phyloP scores from a whole-genome alignment of 1,140 invertebrate species.

The Drosophila dunni region DNA sequence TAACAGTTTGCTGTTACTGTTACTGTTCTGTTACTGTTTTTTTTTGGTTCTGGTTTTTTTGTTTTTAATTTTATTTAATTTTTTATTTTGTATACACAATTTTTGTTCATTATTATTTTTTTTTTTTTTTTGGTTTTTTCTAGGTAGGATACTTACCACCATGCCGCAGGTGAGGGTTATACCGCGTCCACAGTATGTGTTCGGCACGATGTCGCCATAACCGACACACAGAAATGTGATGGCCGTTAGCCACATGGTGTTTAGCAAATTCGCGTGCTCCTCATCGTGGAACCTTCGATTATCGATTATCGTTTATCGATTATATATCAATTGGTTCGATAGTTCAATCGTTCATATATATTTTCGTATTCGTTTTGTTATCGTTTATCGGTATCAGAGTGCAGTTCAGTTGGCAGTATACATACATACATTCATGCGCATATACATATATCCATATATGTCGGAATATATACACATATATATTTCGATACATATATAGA shows the following conservation, averaged over 20 bases:
- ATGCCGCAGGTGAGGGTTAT: conserved; percentile 96
- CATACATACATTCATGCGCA: conserved; percentile 19
- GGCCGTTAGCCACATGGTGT: conserved; percentile 97
- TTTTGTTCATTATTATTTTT: conserved; percentile 18
- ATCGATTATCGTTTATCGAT: conserved; percentile 14
- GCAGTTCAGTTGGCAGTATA: conserved; percentile 34
- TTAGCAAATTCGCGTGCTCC: conserved; percentile 95
- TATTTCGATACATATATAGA: conserved; percentile 5
- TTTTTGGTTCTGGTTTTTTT: conserved; percentile 48
- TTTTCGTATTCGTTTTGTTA: conserved; percentile 23
- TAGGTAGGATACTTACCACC: conserved; percentile 90
- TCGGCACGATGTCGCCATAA: conserved; percentile 96
- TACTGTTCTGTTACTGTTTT: conserved; percentile 41
- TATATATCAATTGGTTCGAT: neutral
- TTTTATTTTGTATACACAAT: conserved; percentile 28
- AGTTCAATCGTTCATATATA: conserved; percentile 24
- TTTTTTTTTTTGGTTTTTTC: conserved; percentile 32
- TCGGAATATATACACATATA: conserved; percentile 9
- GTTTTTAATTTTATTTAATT: conserved; percentile 37
- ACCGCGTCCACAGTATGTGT: conserved; percentile 96
- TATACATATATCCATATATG: conserved; percentile 1
- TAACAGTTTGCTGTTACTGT: conserved; percentile 22
- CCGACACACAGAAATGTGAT: conserved; percentile 94
- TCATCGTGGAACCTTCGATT: conserved; percentile 91
- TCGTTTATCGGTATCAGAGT: conserved; percentile 12